Evolutionary conservation across 2,888 invertebrate species (phyloP), one percentile per base, ranked within the genome.

Genomic region (Ectemnius lituratus): DNA sequence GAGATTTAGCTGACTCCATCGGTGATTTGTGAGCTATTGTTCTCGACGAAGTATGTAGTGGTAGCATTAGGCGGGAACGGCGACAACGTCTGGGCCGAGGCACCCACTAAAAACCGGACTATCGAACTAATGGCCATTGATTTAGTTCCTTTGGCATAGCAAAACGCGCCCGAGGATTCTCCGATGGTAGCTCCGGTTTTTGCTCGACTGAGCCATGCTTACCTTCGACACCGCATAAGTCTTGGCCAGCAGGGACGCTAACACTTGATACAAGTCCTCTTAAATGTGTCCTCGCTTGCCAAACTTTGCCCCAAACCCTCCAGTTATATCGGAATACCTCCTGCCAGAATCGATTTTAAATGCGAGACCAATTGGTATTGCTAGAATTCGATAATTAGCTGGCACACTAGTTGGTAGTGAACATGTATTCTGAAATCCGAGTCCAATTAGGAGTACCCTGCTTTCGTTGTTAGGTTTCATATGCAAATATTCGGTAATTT

Each of bases 11-110:
- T 72, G 81, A 81, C 73, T 77, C 76, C 82, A 62, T 56, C 78
- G 66, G 85, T 88, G 88, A 88, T 88, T 88, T 88, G 88, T 86
- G 87, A 76, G 81, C 87, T 86, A 88, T 88, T 88, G 88, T 88
- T 88, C 85, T 84, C 78, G n/a, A 16, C 2, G 16, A 14, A 52
- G 52, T 37, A 37, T 37, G 37, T 37, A 37, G 37, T 37, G 11
- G 37, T 37, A 11, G 37, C 37, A 37, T 37, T 37, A 37, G 37
- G 37, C 37, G 37, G 11, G 37, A 6, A 11, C 11, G 37, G 37
- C 8, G 37, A 37, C 37, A 37, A 37, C 37, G 37, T 37, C 37
- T 37, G 5, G 37, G 37, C 37, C 61, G 57, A 27, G 49, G 62
- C 60, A 71, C 67, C 73, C 73, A 79, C 82, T 83, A 87, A 88